A percentile compares a stretch with the other conserved stretches of the same genome.
These are phyloP conservation scores for Poecilus cupreus DNA, from an alignment of 2,888 invertebrate genomes.

Conservation along the genomic window DNA sequence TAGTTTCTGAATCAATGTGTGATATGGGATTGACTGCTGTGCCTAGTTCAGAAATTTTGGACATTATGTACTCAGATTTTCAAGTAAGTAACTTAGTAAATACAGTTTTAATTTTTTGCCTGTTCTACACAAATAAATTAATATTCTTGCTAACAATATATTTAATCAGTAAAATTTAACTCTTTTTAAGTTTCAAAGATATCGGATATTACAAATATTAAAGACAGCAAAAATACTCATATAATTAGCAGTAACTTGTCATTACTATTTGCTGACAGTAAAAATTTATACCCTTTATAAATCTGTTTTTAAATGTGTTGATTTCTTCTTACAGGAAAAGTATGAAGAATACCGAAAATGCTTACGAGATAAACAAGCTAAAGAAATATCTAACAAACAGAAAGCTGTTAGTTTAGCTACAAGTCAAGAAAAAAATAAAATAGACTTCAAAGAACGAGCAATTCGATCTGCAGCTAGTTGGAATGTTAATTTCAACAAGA, in stretches of 20 bases:
- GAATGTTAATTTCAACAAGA: slow-evolving; percentile 90
- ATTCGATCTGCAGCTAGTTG: slow-evolving; percentile 90
- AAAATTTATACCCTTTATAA: too few species aligned
- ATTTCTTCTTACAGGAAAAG: slow-evolving; percentile 79
- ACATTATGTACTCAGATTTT: slow-evolving; percentile 96
- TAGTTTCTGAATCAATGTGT: slow-evolving; percentile 93
- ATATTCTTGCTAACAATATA: too few species aligned
- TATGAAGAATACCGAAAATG: slow-evolving; percentile 92
- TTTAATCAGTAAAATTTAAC: too few species aligned
- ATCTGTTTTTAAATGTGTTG: too few species aligned
- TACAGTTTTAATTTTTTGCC: neutral
- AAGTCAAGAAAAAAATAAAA: slow-evolving; percentile 74
- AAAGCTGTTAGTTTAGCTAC: slow-evolving; percentile 78
- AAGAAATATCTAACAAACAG: slow-evolving; percentile 81
- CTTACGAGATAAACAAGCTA: slow-evolving; percentile 81
- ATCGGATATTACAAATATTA: too few species aligned
- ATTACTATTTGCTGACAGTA: too few species aligned
- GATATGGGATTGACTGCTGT: slow-evolving; percentile 95
- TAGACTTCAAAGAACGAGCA: slow-evolving; percentile 87
- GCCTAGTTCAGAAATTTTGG: slow-evolving; percentile 93
- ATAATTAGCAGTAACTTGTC: too few species aligned
- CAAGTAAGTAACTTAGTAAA: slow-evolving; percentile 74
- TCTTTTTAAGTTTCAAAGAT: too few species aligned
- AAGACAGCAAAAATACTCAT: too few species aligned
- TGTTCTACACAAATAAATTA: too few species aligned